A percentile compares a stretch with the other conserved stretches of the same genome.
These are phyloP conservation scores for Blastobasis adustella DNA, from an alignment of 2,888 invertebrate species.

Conservation along the genomic window DNA sequence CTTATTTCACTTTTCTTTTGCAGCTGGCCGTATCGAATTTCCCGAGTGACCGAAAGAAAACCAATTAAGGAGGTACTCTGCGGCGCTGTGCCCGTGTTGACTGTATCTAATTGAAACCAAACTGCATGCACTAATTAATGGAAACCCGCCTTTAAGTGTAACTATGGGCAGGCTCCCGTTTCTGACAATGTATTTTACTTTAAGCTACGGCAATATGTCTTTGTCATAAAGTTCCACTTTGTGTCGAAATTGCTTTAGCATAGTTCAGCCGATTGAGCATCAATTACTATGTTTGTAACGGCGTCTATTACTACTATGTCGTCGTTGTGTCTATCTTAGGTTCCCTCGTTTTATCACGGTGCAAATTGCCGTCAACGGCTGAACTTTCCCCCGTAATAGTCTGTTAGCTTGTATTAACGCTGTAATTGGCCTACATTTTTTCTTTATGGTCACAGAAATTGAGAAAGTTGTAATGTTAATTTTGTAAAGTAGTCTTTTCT, in stretches of 20 bases:
- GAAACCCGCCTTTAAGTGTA: conserved; percentile 14
- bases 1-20: conserved; percentile 7
- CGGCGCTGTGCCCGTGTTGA: conserved; percentile 39
- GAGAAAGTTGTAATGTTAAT: neutral
- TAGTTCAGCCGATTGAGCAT: conserved; percentile 1
- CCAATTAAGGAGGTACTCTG: conserved; percentile 36
- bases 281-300: conserved; percentile 13
- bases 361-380: conserved; percentile 34
- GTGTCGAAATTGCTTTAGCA: neutral
- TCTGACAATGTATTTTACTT: conserved; percentile 5
- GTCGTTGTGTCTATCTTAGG: conserved; percentile 25
- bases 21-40: conserved; percentile 18
- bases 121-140: conserved; percentile 49
- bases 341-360: conserved; percentile 32
- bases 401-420: conserved; percentile 5
- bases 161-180: conserved; percentile 16
- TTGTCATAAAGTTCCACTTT: neutral
- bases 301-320: conserved; percentile 14
- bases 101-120: conserved; percentile 60
- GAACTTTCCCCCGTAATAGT: conserved; percentile 10
- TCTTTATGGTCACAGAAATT: neutral
- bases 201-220: neutral
- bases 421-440: neutral
- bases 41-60: conserved; percentile 29
- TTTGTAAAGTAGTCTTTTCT: neutral